Evolutionary conservation across 2,888 invertebrate genomes (phyloP), one percentile per base, ranked within the genome.

Genomic region (Apamea monoglypha): DNA sequence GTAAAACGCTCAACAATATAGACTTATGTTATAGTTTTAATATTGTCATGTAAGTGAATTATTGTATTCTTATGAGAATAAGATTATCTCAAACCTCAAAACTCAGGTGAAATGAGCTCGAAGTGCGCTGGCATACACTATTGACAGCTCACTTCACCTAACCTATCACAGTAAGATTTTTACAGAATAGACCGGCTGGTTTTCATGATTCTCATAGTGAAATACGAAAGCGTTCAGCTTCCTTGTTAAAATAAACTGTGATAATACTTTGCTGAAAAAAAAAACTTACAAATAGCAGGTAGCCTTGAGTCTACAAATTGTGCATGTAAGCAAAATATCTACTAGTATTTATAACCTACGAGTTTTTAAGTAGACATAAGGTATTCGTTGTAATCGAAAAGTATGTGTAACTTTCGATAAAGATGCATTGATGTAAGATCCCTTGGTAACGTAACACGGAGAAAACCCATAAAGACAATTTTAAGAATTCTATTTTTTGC

Each of bases 401-500:
- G 16, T 18, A n/a, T 29, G 4, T 7, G 21, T 32, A 47, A 47
- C 21, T 14, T 69, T 74, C 5, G 3, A n/a, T 47, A n/a, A 18
- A 36, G 7, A 36, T 18, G 3, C 29, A 25, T 4, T 7, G 12
- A 14, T 29, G 10, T 3, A 29, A 59, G 18, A 61, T 61, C 21
- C n/a, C 10, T 44, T n/a, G 0, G 21, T 47, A 29, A 36, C 2
- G 21, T 25, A n/a, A 12, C 16, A 4, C 16, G 10, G 29, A 40
- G 18, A 8, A 64, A 76, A 44, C 3, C 69, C 14, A 2, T n/a
- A 29, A 63, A n/a, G 6, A 16, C 7, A 2, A 50, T 36, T 76
- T 36, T 7, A 36, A 79, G 63, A 72, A 64, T 64, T 36, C 1
- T 0, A 29, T 59, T 81, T 80, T 81, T 76, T 32, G 10, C 50